phyloP scores from a whole-genome alignment of 1,140 invertebrate genomes.

The Zeugodacus cucurbitae region DNA sequence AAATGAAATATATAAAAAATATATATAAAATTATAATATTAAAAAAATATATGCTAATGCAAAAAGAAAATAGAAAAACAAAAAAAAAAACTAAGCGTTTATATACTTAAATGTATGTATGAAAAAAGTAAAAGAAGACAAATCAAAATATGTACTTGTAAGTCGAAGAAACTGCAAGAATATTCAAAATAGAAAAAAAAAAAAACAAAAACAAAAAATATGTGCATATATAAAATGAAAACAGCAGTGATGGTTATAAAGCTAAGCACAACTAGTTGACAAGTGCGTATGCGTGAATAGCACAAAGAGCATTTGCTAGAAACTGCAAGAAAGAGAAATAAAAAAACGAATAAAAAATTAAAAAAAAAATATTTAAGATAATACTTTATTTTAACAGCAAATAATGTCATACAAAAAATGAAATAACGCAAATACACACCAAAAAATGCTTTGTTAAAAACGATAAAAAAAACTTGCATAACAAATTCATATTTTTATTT shows the following conservation, averaged over 20 bases:
- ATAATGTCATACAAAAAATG: constrained; percentile 40
- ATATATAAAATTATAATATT: constrained; percentile 47
- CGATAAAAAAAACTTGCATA: constrained; percentile 64
- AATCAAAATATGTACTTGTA: background rate
- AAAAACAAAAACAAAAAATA: constrained; percentile 1
- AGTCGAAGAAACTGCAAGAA: constrained; percentile 19
- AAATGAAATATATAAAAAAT: background rate
- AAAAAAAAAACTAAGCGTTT: background rate
- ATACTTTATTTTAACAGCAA: constrained; percentile 8
- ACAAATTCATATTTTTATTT: constrained; percentile 65
- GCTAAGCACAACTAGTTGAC: background rate
- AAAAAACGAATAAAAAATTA: constrained; percentile 49
- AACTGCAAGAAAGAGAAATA: constrained; percentile 40
- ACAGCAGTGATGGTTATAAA: background rate
- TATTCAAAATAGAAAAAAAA: background rate
- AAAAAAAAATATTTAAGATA: constrained; percentile 48
- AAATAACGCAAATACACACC: constrained; percentile 46
- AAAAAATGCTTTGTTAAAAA: constrained; percentile 54
- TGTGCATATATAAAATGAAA: background rate
- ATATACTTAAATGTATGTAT: background rate
- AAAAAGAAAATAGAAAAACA: background rate
- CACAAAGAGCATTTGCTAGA: background rate
- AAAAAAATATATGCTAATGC: background rate
- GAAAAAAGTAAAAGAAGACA: constrained; percentile 37
- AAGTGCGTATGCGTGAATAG: background rate